phyloP scores from a whole-genome alignment of 2,888 invertebrate species.

The Caenorhabditis sp. region DNA sequence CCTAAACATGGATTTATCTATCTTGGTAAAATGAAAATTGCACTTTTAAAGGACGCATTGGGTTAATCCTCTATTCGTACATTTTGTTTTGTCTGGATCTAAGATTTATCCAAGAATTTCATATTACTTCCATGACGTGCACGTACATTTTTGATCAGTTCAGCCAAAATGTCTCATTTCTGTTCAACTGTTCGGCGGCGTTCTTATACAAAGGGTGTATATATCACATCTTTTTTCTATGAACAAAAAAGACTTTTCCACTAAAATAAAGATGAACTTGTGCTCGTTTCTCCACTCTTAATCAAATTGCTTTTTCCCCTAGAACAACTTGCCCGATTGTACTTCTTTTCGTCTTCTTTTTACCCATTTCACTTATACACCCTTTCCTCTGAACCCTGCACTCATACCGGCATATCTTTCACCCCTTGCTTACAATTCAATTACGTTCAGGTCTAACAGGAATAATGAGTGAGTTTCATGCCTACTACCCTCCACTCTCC shows the following conservation, averaged over 20 bases:
- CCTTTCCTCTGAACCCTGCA: background rate
- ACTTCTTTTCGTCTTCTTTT: constrained; percentile 39
- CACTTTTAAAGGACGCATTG: background rate
- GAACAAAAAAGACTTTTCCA: background rate
- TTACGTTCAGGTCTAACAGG: background rate
- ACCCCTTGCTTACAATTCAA: background rate
- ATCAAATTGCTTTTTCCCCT: constrained; percentile 38
- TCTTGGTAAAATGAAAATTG: background rate
- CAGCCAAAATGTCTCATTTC: no score
- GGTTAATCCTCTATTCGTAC: background rate
- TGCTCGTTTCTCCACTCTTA: constrained; percentile 38
- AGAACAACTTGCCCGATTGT: constrained; percentile 42
- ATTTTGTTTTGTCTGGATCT: background rate
- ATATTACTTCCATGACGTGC: background rate
- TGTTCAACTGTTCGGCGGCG: no score
- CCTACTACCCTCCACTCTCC: background rate
- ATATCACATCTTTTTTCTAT: no score
- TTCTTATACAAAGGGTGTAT: no score
- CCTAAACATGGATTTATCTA: background rate
- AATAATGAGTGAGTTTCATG: constrained; percentile 2
- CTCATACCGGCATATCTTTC: no score
- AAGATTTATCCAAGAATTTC: no score
- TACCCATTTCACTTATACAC: constrained; percentile 20
- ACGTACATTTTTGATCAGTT: no score
- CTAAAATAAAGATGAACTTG: constrained; percentile 8